phyloP scores from a whole-genome alignment of 2,113 vertebrate genomes.

The Prunella himalayana region DNA sequence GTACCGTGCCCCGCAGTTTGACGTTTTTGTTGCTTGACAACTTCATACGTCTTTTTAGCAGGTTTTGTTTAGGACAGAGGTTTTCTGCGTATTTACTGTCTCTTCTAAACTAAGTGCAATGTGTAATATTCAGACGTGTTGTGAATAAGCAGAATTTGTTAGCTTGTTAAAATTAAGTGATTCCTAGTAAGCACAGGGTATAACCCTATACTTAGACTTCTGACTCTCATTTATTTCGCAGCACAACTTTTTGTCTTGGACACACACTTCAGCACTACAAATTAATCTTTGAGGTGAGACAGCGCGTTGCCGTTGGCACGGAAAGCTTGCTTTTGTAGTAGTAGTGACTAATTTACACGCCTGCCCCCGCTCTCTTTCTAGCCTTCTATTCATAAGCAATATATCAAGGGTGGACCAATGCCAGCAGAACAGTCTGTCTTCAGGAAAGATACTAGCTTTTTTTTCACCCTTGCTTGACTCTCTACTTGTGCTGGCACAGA shows the following conservation, averaged over 20 bases:
- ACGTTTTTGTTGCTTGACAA: background rate
- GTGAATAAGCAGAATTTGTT: background rate
- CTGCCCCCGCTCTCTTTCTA: slow-evolving; percentile 19
- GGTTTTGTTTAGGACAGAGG: background rate
- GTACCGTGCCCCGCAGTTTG: too few relatives aligned
- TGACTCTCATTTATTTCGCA: background rate
- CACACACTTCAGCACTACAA: background rate
- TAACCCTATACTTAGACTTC: background rate
- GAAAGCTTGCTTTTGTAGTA: slow-evolving; percentile 51
- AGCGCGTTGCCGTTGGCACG: background rate
- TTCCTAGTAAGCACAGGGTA: background rate
- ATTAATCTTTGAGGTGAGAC: background rate
- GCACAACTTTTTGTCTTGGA: background rate
- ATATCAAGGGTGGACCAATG: slow-evolving; percentile 18
- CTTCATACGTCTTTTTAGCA: background rate
- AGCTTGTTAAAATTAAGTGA: background rate
- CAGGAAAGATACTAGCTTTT: slow-evolving; percentile 27
- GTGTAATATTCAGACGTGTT: background rate
- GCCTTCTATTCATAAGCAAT: slow-evolving; percentile 50
- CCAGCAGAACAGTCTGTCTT: slow-evolving; percentile 53
- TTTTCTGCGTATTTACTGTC: background rate
- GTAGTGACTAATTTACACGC: slow-evolving; percentile 38
- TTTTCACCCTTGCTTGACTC: slow-evolving; percentile 30
- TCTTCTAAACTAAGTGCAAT: background rate
- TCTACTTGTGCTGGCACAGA: slow-evolving; percentile 34